Evolutionary conservation across 2,888 invertebrate genomes (phyloP).

Genomic region (Desoria tigrina): DNA sequence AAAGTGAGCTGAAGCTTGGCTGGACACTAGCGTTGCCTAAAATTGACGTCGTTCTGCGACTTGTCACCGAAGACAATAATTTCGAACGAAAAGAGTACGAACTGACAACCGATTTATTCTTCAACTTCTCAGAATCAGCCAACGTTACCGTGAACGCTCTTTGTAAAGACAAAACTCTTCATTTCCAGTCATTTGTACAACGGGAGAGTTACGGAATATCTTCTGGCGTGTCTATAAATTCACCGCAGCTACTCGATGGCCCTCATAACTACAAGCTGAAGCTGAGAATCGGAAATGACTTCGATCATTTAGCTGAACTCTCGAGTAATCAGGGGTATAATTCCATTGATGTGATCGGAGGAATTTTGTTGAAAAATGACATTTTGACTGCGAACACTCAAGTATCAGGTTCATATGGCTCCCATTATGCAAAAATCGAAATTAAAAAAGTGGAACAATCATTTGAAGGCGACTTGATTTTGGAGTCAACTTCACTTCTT

Average conservation of each 20-base stretch:
- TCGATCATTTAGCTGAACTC: no score
- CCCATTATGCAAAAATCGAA: slow-evolving; percentile 30
- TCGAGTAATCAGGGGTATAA: no score
- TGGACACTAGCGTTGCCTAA: slow-evolving; percentile 30
- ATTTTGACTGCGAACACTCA: no score
- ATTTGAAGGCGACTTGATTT: slow-evolving; percentile 37
- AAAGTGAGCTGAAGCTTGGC: slow-evolving; percentile 21
- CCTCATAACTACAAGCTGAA: slow-evolving; percentile 37
- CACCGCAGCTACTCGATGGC: slow-evolving; percentile 29
- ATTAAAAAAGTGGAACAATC: slow-evolving; percentile 8
- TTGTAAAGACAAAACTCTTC: slow-evolving; percentile 1
- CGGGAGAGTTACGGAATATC: not conserved
- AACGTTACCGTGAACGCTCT: not conserved
- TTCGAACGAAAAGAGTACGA: not conserved
- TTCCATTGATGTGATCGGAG: no score
- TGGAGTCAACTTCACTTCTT: slow-evolving; percentile 45
- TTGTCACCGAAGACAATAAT: not conserved
- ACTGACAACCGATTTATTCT: not conserved
- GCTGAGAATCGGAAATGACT: no score
- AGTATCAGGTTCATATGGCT: slow-evolving; percentile 38
- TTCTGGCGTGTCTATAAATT: slow-evolving; percentile 26
- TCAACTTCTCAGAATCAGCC: not conserved
- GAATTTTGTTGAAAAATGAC: no score
- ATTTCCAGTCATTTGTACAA: not conserved
- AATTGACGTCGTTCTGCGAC: not conserved